Evolutionary conservation across 2,888 invertebrate genomes (phyloP).

Genomic region (Andrena praecox): DNA sequence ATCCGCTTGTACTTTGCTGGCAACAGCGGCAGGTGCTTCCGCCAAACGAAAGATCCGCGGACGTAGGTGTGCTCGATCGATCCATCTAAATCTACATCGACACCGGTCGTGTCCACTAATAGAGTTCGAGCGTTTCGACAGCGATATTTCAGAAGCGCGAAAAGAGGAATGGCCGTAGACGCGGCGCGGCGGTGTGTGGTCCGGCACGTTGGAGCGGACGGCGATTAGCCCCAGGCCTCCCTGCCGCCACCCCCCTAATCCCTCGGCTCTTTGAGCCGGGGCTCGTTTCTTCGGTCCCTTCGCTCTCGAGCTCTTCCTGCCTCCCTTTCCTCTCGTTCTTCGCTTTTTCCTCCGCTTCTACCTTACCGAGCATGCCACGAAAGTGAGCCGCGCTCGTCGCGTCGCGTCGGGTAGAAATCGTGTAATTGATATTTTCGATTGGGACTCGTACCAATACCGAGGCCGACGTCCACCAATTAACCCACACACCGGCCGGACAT

Average conservation of each 20-base stretch:
- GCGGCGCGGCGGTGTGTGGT: constrained; percentile 78
- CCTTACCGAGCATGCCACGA: neutral
- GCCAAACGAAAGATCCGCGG: too few relatives aligned
- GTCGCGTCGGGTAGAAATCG: constrained; percentile 9
- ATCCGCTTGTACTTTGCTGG: too few relatives aligned
- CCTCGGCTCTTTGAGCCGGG: constrained; percentile 69
- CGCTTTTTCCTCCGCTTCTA: constrained; percentile 22
- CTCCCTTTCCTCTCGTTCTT: constrained; percentile 32
- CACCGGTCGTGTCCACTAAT: constrained; percentile 59
- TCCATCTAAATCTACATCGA: neutral
- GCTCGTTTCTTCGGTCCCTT: constrained; percentile 63
- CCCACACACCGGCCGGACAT: too few relatives aligned
- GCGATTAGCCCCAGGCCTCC: constrained; percentile 82
- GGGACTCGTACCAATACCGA: constrained; percentile 29
- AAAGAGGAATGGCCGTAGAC: constrained; percentile 70
- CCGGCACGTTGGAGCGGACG: constrained; percentile 80
- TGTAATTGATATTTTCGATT: constrained; percentile 24
- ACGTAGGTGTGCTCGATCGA: neutral
- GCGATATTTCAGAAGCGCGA: constrained; percentile 73
- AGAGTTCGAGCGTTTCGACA: constrained; percentile 71
- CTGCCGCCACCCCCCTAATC: constrained; percentile 65
- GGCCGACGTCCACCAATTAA: neutral
- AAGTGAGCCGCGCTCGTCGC: neutral
- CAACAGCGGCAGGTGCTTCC: too few relatives aligned
- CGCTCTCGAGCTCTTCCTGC: constrained; percentile 37